Evolutionary conservation across 2,113 vertebrate species (phyloP), one percentile per base, ranked within the genome.

Genomic region (Rafetus swinhoei): DNA sequence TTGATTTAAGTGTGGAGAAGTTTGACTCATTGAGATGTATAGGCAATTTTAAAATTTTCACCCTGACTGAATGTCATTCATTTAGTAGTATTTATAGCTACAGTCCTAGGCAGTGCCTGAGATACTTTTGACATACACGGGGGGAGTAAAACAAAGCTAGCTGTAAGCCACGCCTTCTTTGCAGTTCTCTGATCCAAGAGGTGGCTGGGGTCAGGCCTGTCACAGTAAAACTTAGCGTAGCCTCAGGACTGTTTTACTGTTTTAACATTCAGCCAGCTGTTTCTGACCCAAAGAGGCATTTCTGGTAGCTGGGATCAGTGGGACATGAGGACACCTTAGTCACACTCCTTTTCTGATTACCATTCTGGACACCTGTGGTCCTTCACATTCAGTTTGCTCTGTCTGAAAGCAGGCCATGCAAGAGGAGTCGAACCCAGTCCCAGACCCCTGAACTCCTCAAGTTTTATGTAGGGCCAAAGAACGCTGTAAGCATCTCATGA

Each of bases 291-390:
- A 15, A 24, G n/a, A 19, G 14, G 9, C 52, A 92, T 87, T 90
- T 35, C 85, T 83, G 35, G 22, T 52, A 72, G 72, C n/a, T 57
- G 82, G 54, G 14, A 11, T 69, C 6, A 3, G 1, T 45, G n/a
- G 1, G 2, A 8, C 0, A 0, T 45, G 22, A 32, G 90, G 62
- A 84, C 0, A 0, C 52, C 32, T 35, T 27, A 45, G 39, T 84
- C 59, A 29, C 2, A 0, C 35, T 72, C n/a, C 32, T 16, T 72
- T 72, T 4, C 65, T 21, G 12, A 52, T 39, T 59, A 50, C 10
- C 52, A 27, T 55, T 76, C 39, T 76, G 72, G 21, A 45, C 3
- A 45, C 11, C 39, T 22, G 22, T 39, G 65, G 79, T 54, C 72
- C 21, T 81, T 83, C 60, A 89, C 85, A 55, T 45, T 57, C 83